Percentiles rank a stretch among this genome's conserved stretches.
These are phyloP conservation scores for Leptosomus discolor DNA, from an alignment of 2,113 vertebrate genomes.

Conservation along the genomic window DNA sequence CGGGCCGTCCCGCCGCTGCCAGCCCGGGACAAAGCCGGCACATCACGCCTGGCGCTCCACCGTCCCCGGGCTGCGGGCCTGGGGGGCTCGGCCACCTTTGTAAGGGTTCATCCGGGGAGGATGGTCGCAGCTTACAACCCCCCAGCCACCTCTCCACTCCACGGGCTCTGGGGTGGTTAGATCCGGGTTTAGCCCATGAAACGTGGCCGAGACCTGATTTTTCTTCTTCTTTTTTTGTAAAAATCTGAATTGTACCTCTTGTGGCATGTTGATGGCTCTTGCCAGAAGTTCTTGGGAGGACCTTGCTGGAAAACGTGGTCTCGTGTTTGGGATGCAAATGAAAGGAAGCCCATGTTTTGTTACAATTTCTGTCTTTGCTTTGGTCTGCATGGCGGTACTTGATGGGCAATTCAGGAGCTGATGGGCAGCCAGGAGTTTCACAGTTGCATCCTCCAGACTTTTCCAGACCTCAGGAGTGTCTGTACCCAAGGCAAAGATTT, in stretches of 20 bases:
- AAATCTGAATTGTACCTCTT: not conserved
- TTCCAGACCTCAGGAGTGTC: not conserved
- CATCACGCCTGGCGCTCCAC: not conserved
- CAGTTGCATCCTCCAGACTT: not conserved
- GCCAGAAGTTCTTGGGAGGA: not conserved
- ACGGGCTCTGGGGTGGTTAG: fast-evolving
- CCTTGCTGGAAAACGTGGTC: not conserved
- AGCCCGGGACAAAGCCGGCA: not conserved
- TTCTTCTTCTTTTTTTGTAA: not conserved
- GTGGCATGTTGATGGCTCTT: not conserved
- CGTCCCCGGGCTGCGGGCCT: fast-evolving
- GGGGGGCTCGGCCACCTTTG: not conserved
- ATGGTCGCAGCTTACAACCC: not conserved
- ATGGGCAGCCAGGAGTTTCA: not conserved
- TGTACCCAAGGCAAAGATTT: not conserved
- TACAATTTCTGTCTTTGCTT: not conserved
- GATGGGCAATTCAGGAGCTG: not conserved
- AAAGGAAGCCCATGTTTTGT: not conserved
- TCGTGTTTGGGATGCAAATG: not conserved
- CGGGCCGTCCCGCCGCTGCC: not conserved
- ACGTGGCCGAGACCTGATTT: fast-evolving
- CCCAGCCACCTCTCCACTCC: too few species aligned
- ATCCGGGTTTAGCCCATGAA: not conserved
- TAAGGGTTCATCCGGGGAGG: not conserved
- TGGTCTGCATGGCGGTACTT: not conserved